Evolutionary conservation across 2,888 invertebrate species (phyloP).

Genomic region (Leptinotarsa rubiginosa): DNA sequence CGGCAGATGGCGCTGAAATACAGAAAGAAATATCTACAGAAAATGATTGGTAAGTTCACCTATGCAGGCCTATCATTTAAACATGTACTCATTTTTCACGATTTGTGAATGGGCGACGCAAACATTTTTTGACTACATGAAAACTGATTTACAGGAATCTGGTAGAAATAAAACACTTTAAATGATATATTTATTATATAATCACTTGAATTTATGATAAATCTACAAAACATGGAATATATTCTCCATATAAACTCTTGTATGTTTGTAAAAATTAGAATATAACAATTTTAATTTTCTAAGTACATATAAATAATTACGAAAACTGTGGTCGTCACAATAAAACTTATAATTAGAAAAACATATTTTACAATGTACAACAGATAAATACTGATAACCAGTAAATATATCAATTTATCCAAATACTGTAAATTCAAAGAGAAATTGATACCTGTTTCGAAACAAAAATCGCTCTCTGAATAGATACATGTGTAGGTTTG

Average conservation of each 20-base stretch:
- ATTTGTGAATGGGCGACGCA: too few relatives aligned
- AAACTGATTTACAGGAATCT: neutral
- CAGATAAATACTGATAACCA: constrained; percentile 42
- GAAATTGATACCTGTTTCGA: neutral
- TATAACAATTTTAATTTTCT: constrained; percentile 63
- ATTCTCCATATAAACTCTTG: constrained; percentile 65
- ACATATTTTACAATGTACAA: constrained; percentile 29
- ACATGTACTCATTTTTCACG: too few relatives aligned
- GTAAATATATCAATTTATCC: constrained; percentile 33
- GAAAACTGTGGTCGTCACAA: constrained; percentile 54
- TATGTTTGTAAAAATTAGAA: constrained; percentile 64
- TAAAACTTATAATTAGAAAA: constrained; percentile 28
- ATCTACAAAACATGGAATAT: constrained; percentile 66
- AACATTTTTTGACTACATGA: too few relatives aligned
- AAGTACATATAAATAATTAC: constrained; percentile 62
- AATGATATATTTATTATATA: constrained; percentile 51
- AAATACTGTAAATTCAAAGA: constrained; percentile 40
- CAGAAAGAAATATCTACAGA: too few relatives aligned
- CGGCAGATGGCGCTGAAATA: too few relatives aligned
- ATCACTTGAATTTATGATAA: constrained; percentile 61
- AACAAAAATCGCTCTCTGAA: too few relatives aligned
- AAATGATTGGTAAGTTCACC: too few relatives aligned
- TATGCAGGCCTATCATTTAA: too few relatives aligned
- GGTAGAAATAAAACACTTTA: constrained; percentile 13
- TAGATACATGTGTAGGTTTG: too few relatives aligned